These are phyloP conservation scores for Actinia equina DNA, from an alignment of 64 coral and sea anemone genomes.

Conservation along the genomic window DNA sequence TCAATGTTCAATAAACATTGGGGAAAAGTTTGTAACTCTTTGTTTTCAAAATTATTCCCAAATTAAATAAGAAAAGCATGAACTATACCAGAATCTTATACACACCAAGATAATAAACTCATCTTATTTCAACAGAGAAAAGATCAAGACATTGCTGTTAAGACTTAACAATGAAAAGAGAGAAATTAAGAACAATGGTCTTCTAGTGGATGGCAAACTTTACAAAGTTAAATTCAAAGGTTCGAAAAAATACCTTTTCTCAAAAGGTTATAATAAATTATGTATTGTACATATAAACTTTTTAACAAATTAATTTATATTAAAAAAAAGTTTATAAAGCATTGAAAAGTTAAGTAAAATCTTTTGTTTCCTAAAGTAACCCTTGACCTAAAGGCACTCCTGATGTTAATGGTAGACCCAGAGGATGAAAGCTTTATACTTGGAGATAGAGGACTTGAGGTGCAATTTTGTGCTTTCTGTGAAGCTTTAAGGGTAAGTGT, in stretches of 20 bases:
- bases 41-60: no score
- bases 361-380: background rate
- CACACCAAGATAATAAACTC: background rate
- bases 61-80: no score
- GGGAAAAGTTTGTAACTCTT: no score
- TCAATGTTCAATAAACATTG: no score
- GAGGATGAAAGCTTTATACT: background rate
- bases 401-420: slow-evolving; percentile 5
- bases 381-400: slow-evolving; percentile 5
- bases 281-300: background rate
- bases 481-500: background rate
- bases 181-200: slow-evolving; percentile 23
- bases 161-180: background rate
- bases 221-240: slow-evolving; percentile 13
- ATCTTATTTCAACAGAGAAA: slow-evolving; percentile 13
- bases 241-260: background rate
- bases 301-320: background rate
- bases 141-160: slow-evolving; percentile 11
- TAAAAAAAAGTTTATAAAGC: background rate
- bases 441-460: slow-evolving; percentile 6
- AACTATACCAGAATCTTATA: background rate
- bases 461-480: slow-evolving; percentile 5
- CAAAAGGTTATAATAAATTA: no score
- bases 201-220: slow-evolving; percentile 26
- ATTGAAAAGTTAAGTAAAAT: background rate